Conservation (phyloP, 2,113 vertebrate species). For the Notothenia coriiceps region DNA sequence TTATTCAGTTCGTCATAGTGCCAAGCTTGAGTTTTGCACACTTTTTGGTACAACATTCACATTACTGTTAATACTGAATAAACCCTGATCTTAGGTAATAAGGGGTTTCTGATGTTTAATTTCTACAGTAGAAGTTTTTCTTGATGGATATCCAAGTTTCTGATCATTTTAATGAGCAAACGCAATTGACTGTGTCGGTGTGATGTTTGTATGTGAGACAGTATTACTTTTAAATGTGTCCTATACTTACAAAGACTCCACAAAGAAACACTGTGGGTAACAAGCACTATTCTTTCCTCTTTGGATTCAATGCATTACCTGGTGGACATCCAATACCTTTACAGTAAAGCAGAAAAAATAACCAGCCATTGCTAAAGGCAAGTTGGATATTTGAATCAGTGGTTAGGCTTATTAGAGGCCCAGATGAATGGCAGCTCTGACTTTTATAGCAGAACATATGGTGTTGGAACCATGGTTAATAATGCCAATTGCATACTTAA, state of each 20-base stretch:
- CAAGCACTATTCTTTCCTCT: background rate
- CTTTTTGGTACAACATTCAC: too few relatives aligned
- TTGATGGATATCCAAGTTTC: background rate
- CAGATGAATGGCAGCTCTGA: conserved; percentile 46
- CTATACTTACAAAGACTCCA: background rate
- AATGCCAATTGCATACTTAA: conserved; percentile 42
- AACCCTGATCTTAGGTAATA: too few relatives aligned
- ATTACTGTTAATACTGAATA: too few relatives aligned
- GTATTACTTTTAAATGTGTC: background rate
- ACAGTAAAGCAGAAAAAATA: background rate
- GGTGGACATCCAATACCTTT: conserved; percentile 28
- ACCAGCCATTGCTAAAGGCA: conserved; percentile 23
- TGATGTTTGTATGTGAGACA: background rate
- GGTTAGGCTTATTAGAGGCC: conserved; percentile 44
- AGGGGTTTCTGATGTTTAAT: too few relatives aligned
- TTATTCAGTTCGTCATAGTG: too few relatives aligned
- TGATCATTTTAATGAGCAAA: background rate
- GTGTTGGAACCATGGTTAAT: conserved; percentile 22
- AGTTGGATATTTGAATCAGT: conserved; percentile 38
- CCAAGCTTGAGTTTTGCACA: too few relatives aligned
- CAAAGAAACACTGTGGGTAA: background rate
- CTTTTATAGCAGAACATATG: conserved; percentile 22
- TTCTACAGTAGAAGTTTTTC: background rate
- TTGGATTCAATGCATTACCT: conserved; percentile 26
- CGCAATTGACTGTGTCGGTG: background rate